A percentile compares a stretch with the other conserved stretches of the same genome.
These are phyloP conservation scores for Plestiodon gilberti DNA, from an alignment of 2,113 vertebrate species.

Conservation along the genomic window DNA sequence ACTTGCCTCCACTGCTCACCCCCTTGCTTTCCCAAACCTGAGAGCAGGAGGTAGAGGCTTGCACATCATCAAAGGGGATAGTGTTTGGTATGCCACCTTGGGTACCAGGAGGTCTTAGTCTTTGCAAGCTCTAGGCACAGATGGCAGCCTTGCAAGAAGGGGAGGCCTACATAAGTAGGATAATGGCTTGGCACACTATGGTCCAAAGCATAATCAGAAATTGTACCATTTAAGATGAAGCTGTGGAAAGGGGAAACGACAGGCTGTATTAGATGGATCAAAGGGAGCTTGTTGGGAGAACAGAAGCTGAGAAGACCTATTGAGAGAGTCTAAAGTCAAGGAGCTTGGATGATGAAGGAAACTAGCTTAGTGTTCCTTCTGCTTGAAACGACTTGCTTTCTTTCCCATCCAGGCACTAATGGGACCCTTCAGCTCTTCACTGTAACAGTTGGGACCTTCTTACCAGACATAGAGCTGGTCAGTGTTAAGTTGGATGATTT, in stretches of 20 bases:
- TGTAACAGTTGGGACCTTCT: constrained; percentile 73
- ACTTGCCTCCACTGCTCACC: no score
- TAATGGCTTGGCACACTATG: neutral
- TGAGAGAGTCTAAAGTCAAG: neutral
- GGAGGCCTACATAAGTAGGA: neutral
- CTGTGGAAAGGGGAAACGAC: no score
- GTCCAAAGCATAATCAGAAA: neutral
- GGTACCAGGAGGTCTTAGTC: no score
- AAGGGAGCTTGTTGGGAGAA: neutral
- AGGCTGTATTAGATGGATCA: neutral
- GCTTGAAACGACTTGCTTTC: neutral
- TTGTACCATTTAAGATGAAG: neutral
- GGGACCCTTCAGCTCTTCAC: constrained; percentile 65
- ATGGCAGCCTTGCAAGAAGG: neutral
- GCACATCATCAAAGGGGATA: no score
- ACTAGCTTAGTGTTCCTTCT: rapidly evolving
- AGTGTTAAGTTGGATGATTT: constrained; percentile 69
- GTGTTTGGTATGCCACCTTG: no score
- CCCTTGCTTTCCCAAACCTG: no score
- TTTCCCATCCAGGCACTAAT: constrained; percentile 63
- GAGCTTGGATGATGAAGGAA: neutral
- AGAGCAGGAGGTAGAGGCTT: no score
- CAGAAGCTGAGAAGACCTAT: neutral
- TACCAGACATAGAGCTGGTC: constrained; percentile 75
- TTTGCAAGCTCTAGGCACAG: neutral